Percentiles rank a stretch among this genome's conserved stretches.
Conservation (phyloP, 92 coral and sea anemone genomes). For the Phymanthus crucifer region DNA sequence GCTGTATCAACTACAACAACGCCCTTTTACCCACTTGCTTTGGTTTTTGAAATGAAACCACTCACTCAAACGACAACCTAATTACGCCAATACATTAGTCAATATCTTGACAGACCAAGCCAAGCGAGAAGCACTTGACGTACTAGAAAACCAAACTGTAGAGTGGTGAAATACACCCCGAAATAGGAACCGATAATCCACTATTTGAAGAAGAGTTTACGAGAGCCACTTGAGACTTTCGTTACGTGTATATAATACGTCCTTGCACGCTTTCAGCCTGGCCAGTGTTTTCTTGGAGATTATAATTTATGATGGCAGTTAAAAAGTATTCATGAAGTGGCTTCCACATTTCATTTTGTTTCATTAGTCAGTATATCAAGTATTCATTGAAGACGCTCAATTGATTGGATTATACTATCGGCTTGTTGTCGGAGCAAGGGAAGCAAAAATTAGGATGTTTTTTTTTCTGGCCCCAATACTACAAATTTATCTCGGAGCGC, state of each 20-base stretch:
- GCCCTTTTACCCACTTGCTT: slow-evolving; percentile 5
- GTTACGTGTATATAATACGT: slow-evolving; percentile 33
- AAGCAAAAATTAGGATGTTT: not conserved
- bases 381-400: slow-evolving; percentile 23
- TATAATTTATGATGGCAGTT: slow-evolving; percentile 28
- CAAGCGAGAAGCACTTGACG: slow-evolving; percentile 12
- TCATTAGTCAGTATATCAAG: slow-evolving; percentile 28
- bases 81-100: slow-evolving; percentile 23
- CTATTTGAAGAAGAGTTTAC: slow-evolving; percentile 10
- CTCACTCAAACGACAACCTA: slow-evolving; percentile 18
- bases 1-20: slow-evolving; percentile 4
- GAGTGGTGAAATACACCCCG: slow-evolving; percentile 4
- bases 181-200: slow-evolving; percentile 31
- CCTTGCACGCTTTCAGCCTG: slow-evolving; percentile 9
- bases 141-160: slow-evolving; percentile 7
- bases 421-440: not conserved
- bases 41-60: not conserved
- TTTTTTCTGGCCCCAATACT: not conserved
- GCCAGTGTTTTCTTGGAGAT: slow-evolving; percentile 19
- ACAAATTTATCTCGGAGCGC: not conserved
- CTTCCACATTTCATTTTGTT: not conserved
- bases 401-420: not conserved
- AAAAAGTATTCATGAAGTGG: slow-evolving; percentile 12
- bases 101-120: slow-evolving; percentile 21
- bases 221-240: slow-evolving; percentile 20